Base-by-base conservation (phyloP, 2,797 vertebrate genomes). In the Chromobotia macracanthus region DNA sequence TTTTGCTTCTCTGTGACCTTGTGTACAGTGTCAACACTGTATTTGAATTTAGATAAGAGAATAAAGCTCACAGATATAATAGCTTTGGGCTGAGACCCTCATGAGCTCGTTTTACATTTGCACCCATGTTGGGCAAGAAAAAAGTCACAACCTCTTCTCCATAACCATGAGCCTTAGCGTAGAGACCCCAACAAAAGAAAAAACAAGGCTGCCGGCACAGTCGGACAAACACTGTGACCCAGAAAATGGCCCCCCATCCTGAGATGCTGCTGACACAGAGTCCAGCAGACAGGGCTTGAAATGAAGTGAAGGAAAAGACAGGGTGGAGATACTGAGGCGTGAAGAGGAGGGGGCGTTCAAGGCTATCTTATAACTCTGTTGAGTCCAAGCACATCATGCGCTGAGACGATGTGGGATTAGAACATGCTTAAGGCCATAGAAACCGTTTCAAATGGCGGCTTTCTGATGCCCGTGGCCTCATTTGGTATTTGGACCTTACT, bases 391-490 rank as follows among this genome's bases (percentile, higher is more conserved):
- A 67, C 58, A 56, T 77, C 50, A 78, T n/a, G 6, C 63, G 86
- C 87, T 86, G 51, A 64, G 86, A 77, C 88, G 86, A 80, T 79
- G 84, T 44, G 75, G 87, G 88, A 90, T 90, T 88, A 91, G 83
- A 86, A 86, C 83, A 85, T 82, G 78, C 86, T 85, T 82, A 89
- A 86, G 79, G 84, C 56, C 50, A 71, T 81, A 88, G 89, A 92
- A 90, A 90, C 87, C 69, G 75, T 87, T 89, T 88, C 88, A 89
- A 86, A 87, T 90, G 88, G 88, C 90, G 88, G 80, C 87, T 75
- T 65, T 86, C 79, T 84, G 83, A 82, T 82, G 75, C 72, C 58
- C 35, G 25, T 64, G 35, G 31, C 75, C 71, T 55, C 51, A 35
- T 83, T 38, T 58, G 55, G 63, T 58, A 64, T 84, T 66, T 78